Base-by-base conservation (phyloP, 2,888 invertebrate genomes). In the Epirrhoe tristata region DNA sequence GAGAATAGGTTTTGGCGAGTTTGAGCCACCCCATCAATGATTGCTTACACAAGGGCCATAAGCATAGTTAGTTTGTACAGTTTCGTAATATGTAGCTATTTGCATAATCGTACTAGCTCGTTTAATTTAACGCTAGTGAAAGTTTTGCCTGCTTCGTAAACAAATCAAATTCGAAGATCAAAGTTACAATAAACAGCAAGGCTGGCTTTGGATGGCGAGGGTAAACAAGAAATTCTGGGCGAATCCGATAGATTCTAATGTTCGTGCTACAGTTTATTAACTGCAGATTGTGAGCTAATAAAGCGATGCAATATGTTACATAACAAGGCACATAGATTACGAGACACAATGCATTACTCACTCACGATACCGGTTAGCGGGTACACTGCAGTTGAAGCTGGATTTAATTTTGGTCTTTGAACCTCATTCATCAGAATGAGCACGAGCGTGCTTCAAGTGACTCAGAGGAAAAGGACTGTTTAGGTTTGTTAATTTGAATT, bases 391-490 rank as follows among this genome's bases (percentile, higher is more conserved):
- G 88, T 87, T 86, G 74, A 77, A 85, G 80, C 87, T 84, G 82
- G 88, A 84, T 84, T 81, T 81, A 74, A 84, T 82, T 81, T 79
- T 75, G 81, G 78, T 81, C 83, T 86, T 84, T 85, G 81, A 80
- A 80, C 80, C 73, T 77, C 76, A 71, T 76, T 77, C 77, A 80
- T 77, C 77, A 77, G 72, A 78, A 83, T 84, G 81, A 78, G 74
- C 75, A 72, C 50, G 53, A 51, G 55, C 56, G 71, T 70, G 65
- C 56, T 74, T 72, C 76, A 73, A 72, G 74, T 89, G 89, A 89
- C 71, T 89, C 89, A 90, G 83, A 87, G 88, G 89, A 87, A 89
- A 87, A 83, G 85, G 81, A 82, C 82, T 80, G 82, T 90, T 90
- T 83, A 84, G 83, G 81, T 81, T 85, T 80, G 83, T 86, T 84